phyloP scores from a whole-genome alignment of 2,888 invertebrate species.

The Lordiphosa andalusiaca region DNA sequence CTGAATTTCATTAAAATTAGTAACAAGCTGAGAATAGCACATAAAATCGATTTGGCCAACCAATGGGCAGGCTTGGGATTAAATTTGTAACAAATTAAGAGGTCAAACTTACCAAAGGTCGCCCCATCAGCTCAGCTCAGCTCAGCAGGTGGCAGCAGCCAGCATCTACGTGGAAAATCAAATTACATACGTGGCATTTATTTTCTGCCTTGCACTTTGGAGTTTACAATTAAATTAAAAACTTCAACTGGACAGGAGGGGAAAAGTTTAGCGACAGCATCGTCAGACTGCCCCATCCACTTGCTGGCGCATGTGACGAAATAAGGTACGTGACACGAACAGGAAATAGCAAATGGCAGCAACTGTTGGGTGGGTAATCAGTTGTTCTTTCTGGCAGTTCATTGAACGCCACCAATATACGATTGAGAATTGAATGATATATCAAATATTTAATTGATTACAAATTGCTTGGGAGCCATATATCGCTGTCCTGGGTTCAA shows the following conservation, averaged over 20 bases:
- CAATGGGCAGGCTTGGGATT: slow-evolving; percentile 19
- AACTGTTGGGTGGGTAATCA: slow-evolving; percentile 7
- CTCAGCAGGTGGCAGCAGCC: not conserved
- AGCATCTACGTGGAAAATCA: slow-evolving; percentile 22
- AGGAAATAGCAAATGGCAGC: slow-evolving; percentile 3
- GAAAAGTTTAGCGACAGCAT: slow-evolving; percentile 44
- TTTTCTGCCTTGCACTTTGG: slow-evolving; percentile 36
- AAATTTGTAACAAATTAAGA: slow-evolving; percentile 28
- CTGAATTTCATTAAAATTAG: slow-evolving; percentile 43
- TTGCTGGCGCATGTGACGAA: slow-evolving; percentile 37
- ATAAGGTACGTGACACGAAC: slow-evolving; percentile 59
- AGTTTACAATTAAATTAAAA: slow-evolving; percentile 66
- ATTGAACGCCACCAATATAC: slow-evolving; percentile 4
- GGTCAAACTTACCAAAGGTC: slow-evolving; percentile 43
- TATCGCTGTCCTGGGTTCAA: too few species aligned
- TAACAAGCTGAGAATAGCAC: slow-evolving; percentile 52
- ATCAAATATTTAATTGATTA: too few species aligned
- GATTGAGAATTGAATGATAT: too few species aligned
- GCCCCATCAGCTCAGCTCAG: not conserved
- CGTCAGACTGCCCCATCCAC: slow-evolving; percentile 16
- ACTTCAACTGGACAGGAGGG: slow-evolving; percentile 39
- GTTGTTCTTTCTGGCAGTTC: not conserved
- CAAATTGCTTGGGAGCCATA: too few species aligned
- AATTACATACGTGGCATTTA: slow-evolving; percentile 37
- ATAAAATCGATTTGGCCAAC: slow-evolving; percentile 27